Evolutionary conservation across 2,113 vertebrate species (phyloP), one percentile per base, ranked within the genome.

Genomic region (Oplegnathus fasciatus): DNA sequence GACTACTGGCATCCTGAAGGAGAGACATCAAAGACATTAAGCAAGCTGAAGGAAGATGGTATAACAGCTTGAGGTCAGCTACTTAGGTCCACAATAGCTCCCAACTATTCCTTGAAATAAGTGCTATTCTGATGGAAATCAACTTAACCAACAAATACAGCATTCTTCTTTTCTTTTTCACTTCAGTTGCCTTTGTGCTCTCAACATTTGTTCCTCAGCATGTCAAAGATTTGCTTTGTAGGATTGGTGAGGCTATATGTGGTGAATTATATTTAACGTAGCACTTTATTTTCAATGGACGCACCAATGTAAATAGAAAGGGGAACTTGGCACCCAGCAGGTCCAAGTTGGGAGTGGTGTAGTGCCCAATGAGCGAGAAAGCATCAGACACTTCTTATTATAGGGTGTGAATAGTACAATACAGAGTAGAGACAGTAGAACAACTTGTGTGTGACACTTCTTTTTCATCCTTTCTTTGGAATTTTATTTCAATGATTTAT

Each of bases 121-220:
- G 15, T 48, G 48, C 32, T 24, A 15, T 48, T 37, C 24, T 44
- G 13, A 42, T 22, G 32, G n/a, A 86, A 73, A 71, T 17, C 9
- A 54, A 66, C 34, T 44, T 11, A 54, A 50, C 28, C 55, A 37
- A 44, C 30, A 50, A 32, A 69, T 24, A 86, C 74, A 48, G n/a
- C 22, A 57, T 50, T 79, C 55, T 32, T 30, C 28, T 40, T 65
- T 57, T 40, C 17, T 32, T 57, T 70, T 55, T 26, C 14, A 26
- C n/a, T 79, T 67, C 32, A 67, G 42, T n/a, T 55, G 28, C 55
- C 67, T 74, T 67, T 79, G 48, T 78, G 52, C 9, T 48, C 9
- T n/a, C 1, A 58, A 15, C 26, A 20, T 64, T 64, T 37, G 4
- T 64, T 54, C 40, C 26, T 62, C 11, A 44, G 44, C 4, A 50